Percentiles rank a stretch among this genome's conserved stretches.
Conservation (phyloP, 2,797 vertebrate genomes). For the Eutrigla gurnardus region DNA sequence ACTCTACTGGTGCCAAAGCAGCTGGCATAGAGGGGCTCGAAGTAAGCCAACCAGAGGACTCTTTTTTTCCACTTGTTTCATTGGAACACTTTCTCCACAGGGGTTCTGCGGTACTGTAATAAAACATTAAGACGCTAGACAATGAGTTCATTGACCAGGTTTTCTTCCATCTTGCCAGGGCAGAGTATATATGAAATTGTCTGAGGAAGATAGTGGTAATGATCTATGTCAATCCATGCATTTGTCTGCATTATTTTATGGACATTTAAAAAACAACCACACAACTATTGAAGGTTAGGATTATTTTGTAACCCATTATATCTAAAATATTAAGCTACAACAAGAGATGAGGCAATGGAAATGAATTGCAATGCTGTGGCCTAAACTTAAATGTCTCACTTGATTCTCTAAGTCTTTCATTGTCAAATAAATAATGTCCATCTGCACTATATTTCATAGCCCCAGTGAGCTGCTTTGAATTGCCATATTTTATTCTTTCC, state of each 20-base stretch:
- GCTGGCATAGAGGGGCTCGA: slow-evolving; percentile 33
- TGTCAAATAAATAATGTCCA: slow-evolving; percentile 73
- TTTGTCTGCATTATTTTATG: slow-evolving; percentile 7
- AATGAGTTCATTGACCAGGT: slow-evolving; percentile 2
- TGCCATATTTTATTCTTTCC: slow-evolving; percentile 74
- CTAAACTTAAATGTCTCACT: slow-evolving; percentile 55
- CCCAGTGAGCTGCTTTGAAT: slow-evolving; percentile 65
- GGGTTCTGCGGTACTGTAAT: slow-evolving; percentile 1
- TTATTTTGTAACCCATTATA: background rate
- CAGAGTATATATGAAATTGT: background rate
- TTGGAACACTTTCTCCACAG: slow-evolving; percentile 32
- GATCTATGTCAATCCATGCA: background rate
- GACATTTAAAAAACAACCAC: slow-evolving; percentile 8
- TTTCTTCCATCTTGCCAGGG: background rate
- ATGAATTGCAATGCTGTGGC: slow-evolving; percentile 29
- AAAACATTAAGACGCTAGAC: slow-evolving; percentile 13
- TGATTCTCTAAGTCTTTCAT: slow-evolving; percentile 55
- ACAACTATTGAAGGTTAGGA: background rate
- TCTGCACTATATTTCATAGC: slow-evolving; percentile 67
- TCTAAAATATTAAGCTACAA: slow-evolving; percentile 2
- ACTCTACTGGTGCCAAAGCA: slow-evolving; percentile 41
- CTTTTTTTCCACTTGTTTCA: slow-evolving; percentile 24
- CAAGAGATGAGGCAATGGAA: slow-evolving; percentile 3
- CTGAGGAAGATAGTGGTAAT: background rate
- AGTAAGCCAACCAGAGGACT: slow-evolving; percentile 25